phyloP scores from a whole-genome alignment of 2,888 invertebrate species.

The Corythucha ciliata region DNA sequence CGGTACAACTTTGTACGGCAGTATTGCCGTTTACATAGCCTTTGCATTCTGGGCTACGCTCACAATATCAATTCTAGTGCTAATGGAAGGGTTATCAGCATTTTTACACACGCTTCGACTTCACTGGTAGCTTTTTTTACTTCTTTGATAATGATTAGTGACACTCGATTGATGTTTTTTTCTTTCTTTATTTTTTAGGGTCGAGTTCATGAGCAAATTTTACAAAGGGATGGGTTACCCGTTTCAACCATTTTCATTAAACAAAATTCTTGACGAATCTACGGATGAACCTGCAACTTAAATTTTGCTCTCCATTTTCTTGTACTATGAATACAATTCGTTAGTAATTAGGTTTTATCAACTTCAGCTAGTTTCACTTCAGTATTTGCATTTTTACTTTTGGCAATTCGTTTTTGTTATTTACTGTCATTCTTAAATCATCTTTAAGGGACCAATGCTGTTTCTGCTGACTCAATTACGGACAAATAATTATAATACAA shows the following conservation, averaged over 20 bases:
- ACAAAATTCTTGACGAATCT: conserved; percentile 44
- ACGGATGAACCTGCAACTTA: no score
- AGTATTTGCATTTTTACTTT: no score
- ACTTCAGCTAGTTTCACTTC: no score
- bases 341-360: no score
- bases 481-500: no score
- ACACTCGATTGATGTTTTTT: background rate
- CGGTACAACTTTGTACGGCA: conserved; percentile 10
- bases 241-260: conserved; percentile 60
- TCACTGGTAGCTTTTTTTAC: conserved; percentile 75
- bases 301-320: no score
- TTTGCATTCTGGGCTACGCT: conserved; percentile 72
- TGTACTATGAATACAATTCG: no score
- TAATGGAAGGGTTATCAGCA: conserved; percentile 87
- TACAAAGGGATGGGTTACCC: conserved; percentile 56
- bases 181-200: conserved; percentile 46
- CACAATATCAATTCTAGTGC: conserved; percentile 70
- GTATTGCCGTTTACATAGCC: conserved; percentile 43
- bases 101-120: conserved; percentile 81
- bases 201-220: conserved; percentile 68
- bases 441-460: no score
- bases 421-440: no score
- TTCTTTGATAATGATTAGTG: background rate
- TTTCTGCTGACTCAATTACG: no score
- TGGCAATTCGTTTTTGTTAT: no score